Evolutionary conservation across 1,140 invertebrate species (phyloP).

Genomic region (Drosophila busckii): DNA sequence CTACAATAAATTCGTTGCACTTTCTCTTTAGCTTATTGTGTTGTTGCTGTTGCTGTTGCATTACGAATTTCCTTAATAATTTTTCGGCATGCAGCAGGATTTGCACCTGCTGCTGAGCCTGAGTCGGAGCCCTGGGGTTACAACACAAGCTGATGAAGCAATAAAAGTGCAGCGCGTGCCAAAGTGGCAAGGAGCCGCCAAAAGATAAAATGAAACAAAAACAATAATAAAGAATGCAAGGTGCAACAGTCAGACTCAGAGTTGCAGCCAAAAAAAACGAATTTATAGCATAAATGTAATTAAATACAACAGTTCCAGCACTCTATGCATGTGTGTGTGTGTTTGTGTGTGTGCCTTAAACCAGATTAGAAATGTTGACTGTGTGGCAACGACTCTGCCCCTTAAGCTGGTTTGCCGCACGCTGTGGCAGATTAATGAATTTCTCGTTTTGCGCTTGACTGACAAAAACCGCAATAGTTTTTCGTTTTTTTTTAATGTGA

Average conservation of each 20-base stretch:
- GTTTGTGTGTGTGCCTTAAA: too few species aligned
- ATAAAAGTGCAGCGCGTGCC: constrained; percentile 74
- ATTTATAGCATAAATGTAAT: constrained; percentile 45
- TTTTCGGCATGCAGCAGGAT: constrained; percentile 29
- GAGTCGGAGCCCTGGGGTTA: constrained; percentile 21
- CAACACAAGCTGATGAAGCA: constrained; percentile 60
- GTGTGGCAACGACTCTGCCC: constrained; percentile 16
- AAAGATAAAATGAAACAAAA: constrained; percentile 17
- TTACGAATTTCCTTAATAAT: constrained; percentile 62
- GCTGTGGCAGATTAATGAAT: constrained; percentile 50
- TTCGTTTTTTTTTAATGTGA: too few species aligned
- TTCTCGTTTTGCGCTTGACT: constrained; percentile 66
- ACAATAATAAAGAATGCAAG: constrained; percentile 52
- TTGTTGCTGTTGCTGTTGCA: constrained; percentile 26
- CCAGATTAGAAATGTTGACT: constrained; percentile 39
- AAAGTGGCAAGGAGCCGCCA: constrained; percentile 33
- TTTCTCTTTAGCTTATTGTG: constrained; percentile 11
- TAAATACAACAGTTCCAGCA: constrained; percentile 41
- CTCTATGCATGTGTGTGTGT: constrained; percentile 23
- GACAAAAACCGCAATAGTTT: constrained; percentile 45
- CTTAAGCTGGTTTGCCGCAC: constrained; percentile 15
- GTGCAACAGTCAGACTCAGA: constrained; percentile 50
- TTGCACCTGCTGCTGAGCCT: constrained; percentile 52
- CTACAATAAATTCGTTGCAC: too few species aligned
- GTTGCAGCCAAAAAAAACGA: constrained; percentile 30